Conservation (phyloP, 2,797 vertebrate species). For the Xerus rutilus region DNA sequence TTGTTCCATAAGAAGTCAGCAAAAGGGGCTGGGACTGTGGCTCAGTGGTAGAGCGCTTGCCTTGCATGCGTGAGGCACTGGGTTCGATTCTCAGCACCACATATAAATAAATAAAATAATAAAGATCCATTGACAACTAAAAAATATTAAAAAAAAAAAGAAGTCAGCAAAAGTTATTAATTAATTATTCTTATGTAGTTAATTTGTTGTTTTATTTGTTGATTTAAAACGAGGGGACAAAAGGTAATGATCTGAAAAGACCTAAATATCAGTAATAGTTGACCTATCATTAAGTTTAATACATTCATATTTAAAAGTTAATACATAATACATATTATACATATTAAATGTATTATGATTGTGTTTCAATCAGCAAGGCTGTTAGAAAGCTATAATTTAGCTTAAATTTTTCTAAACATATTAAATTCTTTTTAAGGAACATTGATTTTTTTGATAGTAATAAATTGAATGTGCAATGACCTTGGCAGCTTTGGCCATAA, state of each 20-base stretch:
- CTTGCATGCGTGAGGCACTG: too few relatives aligned
- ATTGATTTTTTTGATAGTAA: constrained; percentile 62
- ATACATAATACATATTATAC: too few relatives aligned
- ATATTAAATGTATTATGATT: not conserved
- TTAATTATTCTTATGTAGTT: constrained; percentile 22
- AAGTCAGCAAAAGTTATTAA: constrained; percentile 4
- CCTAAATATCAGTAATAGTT: constrained; percentile 38
- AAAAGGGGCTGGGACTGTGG: too few relatives aligned
- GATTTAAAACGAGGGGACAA: constrained; percentile 44
- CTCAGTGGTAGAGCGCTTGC: too few relatives aligned
- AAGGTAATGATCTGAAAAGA: constrained; percentile 17
- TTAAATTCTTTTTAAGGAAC: constrained; percentile 26
- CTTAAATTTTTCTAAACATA: constrained; percentile 48
- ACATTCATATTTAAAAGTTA: not conserved
- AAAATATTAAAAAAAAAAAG: too few relatives aligned
- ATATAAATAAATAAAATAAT: too few relatives aligned
- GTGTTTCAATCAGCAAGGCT: not conserved
- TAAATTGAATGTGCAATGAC: constrained; percentile 59
- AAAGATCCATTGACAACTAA: too few relatives aligned
- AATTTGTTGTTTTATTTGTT: constrained; percentile 33
- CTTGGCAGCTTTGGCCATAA: constrained; percentile 58
- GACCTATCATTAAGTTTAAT: not conserved
- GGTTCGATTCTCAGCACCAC: too few relatives aligned
- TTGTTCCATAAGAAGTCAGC: not conserved
- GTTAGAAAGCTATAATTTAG: constrained; percentile 47